These are phyloP conservation scores for Betta splendens DNA, from an alignment of 2,797 vertebrate species.

Conservation along the genomic window DNA sequence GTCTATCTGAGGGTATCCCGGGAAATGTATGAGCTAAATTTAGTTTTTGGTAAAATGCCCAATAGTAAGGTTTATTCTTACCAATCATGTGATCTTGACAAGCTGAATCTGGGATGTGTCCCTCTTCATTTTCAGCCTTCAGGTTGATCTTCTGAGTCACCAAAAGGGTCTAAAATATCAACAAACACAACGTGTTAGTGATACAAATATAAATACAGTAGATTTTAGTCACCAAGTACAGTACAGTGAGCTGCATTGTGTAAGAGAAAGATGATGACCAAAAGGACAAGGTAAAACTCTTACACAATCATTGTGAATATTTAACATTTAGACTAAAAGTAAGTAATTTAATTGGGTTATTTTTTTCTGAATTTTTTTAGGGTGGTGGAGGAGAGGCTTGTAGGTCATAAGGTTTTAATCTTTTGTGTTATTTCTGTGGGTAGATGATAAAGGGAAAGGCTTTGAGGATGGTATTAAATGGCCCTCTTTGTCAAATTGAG, in stretches of 20 bases:
- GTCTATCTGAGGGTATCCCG: too few relatives aligned
- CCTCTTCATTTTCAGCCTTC: conserved; percentile 81
- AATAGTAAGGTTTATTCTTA: conserved; percentile 58
- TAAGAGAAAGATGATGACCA: too few relatives aligned
- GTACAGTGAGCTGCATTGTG: not conserved
- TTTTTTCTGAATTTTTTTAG: conserved; percentile 24
- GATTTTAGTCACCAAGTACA: too few relatives aligned
- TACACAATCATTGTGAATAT: not conserved
- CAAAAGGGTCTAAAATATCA: conserved; percentile 78
- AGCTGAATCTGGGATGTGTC: conserved; percentile 73
- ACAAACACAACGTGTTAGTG: conserved; percentile 16
- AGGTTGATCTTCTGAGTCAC: conserved; percentile 80
- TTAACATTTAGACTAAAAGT: too few relatives aligned
- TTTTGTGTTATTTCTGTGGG: conserved; percentile 80
- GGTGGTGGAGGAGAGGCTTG: conserved; percentile 34
- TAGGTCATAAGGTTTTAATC: conserved; percentile 57
- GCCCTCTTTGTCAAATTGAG: conserved; percentile 86
- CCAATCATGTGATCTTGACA: conserved; percentile 89
- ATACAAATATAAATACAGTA: not conserved
- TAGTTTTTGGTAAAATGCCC: not conserved
- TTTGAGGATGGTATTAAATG: conserved; percentile 86
- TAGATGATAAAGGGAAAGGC: conserved; percentile 80
- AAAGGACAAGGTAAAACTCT: not conserved
- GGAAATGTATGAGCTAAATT: too few relatives aligned
- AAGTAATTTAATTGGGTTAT: conserved; percentile 56